Base-by-base conservation (phyloP, 2,797 vertebrate genomes). In the Dendrocincla tyrannina region DNA sequence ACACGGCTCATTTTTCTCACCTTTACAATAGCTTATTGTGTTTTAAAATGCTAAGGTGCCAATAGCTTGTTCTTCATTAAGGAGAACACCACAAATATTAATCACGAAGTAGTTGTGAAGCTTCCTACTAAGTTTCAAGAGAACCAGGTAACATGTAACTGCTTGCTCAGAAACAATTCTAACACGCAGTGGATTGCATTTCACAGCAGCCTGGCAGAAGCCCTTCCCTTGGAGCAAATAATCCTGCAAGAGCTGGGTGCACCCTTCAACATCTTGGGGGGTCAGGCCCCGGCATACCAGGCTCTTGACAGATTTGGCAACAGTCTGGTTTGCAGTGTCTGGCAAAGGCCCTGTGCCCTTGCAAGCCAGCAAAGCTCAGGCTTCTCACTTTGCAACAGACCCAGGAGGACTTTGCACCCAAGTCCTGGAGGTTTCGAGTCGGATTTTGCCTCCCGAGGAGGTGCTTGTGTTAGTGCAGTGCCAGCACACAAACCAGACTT, bases 111-210 rank as follows among this genome's bases (percentile, higher is more conserved):
- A 44, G 24, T 7, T 47, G n/a, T 30, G 17, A 69, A 62, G 16
- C 15, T 64, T 85, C 79, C 70, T 56, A 67, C 16, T 33, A 35
- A 96, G 41, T 88, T 88, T 84, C 49, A 68, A 64, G 24, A 75
- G n/a, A 80, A 75, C 2, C 23, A 24, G 4, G 55, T 70, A 76
- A 42, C 87, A 47, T 73, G 59, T 94, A 17, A 47, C 50, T 80
- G 85, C 67, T 67, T 63, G 72, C 69, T 93, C 91, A 72, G 92
- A 84, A 93, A 84, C 94, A 93, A 66, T 91, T 90, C 60, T 58
- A 95, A 55, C 55, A 53, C 30, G 59, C 85, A 91, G 63, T 20
- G 52, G 58, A 85, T 39, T 74, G 75, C 64, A 77, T 96, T 96
- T 94, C 14, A 11, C 93, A 73, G 80, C 55, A 89, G 70, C 56